These are phyloP conservation scores for Carduelis carduelis DNA, from an alignment of 2,797 vertebrate genomes.

Conservation along the genomic window DNA sequence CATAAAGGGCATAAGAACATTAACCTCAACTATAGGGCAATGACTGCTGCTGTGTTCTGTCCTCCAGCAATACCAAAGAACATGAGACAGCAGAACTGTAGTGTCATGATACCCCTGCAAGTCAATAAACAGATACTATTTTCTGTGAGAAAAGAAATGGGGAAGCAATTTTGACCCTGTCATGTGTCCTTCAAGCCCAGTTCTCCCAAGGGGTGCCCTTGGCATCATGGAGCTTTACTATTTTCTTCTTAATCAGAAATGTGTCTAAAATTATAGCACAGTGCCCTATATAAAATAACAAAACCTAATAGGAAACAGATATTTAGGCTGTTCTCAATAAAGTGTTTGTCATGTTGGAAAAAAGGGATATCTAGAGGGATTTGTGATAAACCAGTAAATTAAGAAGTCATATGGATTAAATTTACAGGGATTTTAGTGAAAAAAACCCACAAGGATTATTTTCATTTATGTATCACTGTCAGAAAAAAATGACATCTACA, in stretches of 20 bases:
- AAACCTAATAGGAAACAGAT: neutral
- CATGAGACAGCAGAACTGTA: neutral
- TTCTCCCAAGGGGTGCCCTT: neutral
- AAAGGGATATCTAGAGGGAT: neutral
- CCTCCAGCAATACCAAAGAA: neutral
- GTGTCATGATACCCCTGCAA: neutral
- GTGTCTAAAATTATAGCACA: neutral
- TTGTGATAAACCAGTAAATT: neutral
- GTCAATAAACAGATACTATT: neutral
- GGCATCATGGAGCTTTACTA: neutral
- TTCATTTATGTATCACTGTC: neutral
- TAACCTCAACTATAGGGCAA: neutral
- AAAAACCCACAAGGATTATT: neutral
- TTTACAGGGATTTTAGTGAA: neutral
- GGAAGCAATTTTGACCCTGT: neutral
- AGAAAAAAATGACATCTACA: neutral
- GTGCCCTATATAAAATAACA: neutral
- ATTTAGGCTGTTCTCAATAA: neutral
- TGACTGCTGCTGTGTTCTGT: neutral
- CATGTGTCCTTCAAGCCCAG: rapidly evolving
- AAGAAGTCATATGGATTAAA: neutral
- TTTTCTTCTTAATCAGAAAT: neutral
- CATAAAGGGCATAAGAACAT: neutral
- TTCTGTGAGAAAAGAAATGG: neutral
- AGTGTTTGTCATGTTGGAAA: neutral